Base-by-base conservation (phyloP, 2,797 vertebrate genomes). In the Oophaga sylvatica region DNA sequence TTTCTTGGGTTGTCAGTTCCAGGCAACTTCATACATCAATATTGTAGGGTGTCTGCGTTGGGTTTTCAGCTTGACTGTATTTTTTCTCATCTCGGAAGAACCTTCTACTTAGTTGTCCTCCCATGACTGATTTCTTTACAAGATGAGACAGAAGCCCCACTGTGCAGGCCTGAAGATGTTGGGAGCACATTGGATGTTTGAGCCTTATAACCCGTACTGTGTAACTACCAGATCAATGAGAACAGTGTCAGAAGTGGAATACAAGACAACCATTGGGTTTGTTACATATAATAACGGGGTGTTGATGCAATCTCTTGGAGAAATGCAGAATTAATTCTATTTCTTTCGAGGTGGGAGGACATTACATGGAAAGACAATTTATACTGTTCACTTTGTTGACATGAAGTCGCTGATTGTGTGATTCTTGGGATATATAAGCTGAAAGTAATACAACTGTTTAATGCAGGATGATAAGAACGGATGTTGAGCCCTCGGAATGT, bases 311-410 rank as follows among this genome's bases (percentile, higher is more conserved):
- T 63, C 57, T 65, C 15, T 53, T 19, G 16, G 16, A 84, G 59
- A 45, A 76, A 63, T 84, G 22, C 35, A 65, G 59, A 84, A 77
- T 84, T 77, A 76, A 60, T 48, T 65, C 35, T 84, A 53, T 77
- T 76, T 84, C 83, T 63, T 62, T 20, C 19, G 71, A n/a, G 70
- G 83, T 84, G 83, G 83, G 83, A 77, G 83, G 83, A 62, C 35
- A 13, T 11, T 62, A 22, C 59, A 41, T 35, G 57, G 75, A 29
- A 76, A 77, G 56, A 84, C 71, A 76, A 77, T 77, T 76, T 75
- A 84, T 76, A 26, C 41, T 84, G 22, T 63, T 65, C 59, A 53
- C 20, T 48, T 56, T 22, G 71, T 9, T 84, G 71, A 76, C 83
- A 84, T 62, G 5, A 41, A 75, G 70, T 19, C 35, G 41, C 6